These are phyloP conservation scores for Protosalanx chinensis DNA, from an alignment of 2,797 vertebrate genomes.

Conservation along the genomic window DNA sequence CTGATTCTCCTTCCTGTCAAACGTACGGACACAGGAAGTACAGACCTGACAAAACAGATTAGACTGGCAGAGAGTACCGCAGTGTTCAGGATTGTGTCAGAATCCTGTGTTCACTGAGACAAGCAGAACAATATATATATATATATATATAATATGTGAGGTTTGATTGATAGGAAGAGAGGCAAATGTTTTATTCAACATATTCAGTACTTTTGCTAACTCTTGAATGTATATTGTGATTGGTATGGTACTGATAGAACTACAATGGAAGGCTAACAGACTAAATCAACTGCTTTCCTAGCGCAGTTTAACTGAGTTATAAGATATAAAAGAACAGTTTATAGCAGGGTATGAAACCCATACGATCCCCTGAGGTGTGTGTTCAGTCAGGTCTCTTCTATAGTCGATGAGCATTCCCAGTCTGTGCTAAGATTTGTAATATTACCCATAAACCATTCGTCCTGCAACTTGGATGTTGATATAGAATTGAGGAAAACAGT, in stretches of 20 bases:
- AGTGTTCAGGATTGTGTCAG: not conserved
- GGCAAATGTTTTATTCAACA: conserved; percentile 4
- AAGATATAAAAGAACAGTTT: no score
- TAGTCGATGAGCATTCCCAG: conserved; percentile 86
- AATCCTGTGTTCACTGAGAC: not conserved
- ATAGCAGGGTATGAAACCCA: not conserved
- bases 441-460: conserved; percentile 98
- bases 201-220: not conserved
- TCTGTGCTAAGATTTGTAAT: conserved; percentile 93
- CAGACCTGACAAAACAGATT: not conserved
- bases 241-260: not conserved
- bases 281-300: not conserved
- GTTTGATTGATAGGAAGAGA: conserved; percentile 14
- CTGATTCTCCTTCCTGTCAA: no score
- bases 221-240: not conserved
- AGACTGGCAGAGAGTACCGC: not conserved
- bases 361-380: conserved; percentile 73
- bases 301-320: not conserved
- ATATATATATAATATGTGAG: not conserved
- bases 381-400: conserved; percentile 76
- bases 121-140: conserved; percentile 12
- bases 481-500: conserved; percentile 95
- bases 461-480: conserved; percentile 99
- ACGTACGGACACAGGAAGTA: not conserved
- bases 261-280: not conserved